These are phyloP conservation scores for Stegophylla sp. DNA, from an alignment of 2,888 invertebrate species.

Conservation along the genomic window DNA sequence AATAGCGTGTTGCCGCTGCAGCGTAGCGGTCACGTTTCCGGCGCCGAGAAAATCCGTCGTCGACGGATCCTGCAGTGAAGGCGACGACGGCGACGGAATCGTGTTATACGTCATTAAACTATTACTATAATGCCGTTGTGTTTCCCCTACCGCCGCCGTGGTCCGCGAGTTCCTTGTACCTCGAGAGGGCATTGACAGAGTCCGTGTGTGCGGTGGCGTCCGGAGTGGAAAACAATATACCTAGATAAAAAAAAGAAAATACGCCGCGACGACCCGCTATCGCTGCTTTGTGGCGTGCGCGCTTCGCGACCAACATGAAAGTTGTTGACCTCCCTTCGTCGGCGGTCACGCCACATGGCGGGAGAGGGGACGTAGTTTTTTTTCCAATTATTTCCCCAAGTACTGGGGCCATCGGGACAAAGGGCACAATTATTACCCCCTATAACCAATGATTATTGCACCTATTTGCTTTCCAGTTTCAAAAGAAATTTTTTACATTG, in stretches of 20 bases:
- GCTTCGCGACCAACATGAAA: background rate
- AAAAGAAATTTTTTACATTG: too few species aligned
- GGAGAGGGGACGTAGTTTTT: background rate
- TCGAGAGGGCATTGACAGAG: slow-evolving; percentile 52
- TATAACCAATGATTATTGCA: too few species aligned
- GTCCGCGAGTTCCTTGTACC: slow-evolving; percentile 30
- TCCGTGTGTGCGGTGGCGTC: too few species aligned
- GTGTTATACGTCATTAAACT: too few species aligned
- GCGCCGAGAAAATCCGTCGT: background rate
- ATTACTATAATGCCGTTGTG: slow-evolving; percentile 4
- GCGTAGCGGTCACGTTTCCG: background rate
- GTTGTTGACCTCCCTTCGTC: background rate
- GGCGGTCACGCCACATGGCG: background rate
- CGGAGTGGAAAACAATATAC: background rate
- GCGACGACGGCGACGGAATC: background rate
- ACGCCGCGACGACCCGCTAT: background rate
- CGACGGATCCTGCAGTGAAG: background rate
- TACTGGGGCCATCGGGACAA: too few species aligned
- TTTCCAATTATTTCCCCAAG: too few species aligned
- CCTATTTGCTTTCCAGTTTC: too few species aligned
- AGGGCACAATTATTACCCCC: too few species aligned
- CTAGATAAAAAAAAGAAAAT: background rate
- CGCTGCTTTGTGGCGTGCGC: slow-evolving; percentile 1
- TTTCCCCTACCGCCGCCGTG: slow-evolving; percentile 24
- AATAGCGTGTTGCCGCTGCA: background rate